Evolutionary conservation across 2,888 invertebrate genomes (phyloP).

Genomic region (Eumacrocentrus americanus): DNA sequence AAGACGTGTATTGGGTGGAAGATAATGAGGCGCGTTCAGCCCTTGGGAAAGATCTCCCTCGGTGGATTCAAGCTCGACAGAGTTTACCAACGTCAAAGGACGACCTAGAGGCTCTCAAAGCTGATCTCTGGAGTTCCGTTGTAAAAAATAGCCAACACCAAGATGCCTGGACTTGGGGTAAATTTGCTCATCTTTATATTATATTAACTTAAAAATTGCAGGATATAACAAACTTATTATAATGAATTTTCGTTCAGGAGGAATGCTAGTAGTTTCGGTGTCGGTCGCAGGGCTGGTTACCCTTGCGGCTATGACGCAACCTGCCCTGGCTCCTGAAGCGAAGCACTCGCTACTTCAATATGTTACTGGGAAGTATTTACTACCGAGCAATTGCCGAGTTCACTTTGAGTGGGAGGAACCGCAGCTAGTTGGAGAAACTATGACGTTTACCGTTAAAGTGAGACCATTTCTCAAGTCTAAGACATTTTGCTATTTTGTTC

Average conservation of each 20-base stretch:
- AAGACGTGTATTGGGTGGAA: constrained; percentile 90
- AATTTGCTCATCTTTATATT: too few species aligned
- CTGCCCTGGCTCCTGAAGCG: constrained; percentile 86
- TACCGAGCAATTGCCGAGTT: constrained; percentile 84
- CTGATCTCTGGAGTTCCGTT: constrained; percentile 84
- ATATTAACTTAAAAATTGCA: too few species aligned
- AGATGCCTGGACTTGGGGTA: constrained; percentile 90
- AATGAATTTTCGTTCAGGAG: constrained; percentile 64
- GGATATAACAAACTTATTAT: too few species aligned
- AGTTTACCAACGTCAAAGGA: constrained; percentile 83
- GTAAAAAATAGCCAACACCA: constrained; percentile 86
- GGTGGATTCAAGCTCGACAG: constrained; percentile 82
- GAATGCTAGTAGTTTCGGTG: constrained; percentile 89
- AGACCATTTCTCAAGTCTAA: too few species aligned
- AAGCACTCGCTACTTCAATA: constrained; percentile 88
- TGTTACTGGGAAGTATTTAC: constrained; percentile 88
- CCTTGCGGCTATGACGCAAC: constrained; percentile 89
- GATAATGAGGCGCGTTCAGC: constrained; percentile 79
- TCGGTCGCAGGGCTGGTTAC: constrained; percentile 89
- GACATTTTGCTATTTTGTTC: too few species aligned
- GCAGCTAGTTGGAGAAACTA: constrained; percentile 86
- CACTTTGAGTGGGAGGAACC: constrained; percentile 93
- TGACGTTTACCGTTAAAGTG: constrained; percentile 84
- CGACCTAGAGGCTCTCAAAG: constrained; percentile 77
- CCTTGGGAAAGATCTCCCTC: constrained; percentile 78